A percentile compares a stretch with the other conserved stretches of the same genome.
These are phyloP conservation scores for Tupaia chinensis DNA, from an alignment of 2,113 vertebrate genomes.

Conservation along the genomic window DNA sequence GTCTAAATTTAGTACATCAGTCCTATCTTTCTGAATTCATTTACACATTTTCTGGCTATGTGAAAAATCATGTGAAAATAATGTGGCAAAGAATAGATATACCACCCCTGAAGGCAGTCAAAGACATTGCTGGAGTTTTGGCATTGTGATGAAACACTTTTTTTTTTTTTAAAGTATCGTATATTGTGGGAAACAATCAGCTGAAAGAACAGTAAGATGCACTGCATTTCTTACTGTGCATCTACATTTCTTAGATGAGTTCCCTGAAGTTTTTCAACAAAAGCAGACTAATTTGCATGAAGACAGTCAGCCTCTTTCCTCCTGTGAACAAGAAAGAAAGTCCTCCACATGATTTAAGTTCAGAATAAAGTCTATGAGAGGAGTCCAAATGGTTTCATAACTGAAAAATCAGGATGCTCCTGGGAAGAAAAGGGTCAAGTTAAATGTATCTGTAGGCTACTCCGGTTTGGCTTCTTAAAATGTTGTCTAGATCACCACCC, in stretches of 20 bases:
- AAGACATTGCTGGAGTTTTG: constrained; percentile 48
- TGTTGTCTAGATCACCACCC: not conserved
- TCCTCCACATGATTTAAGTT: not conserved
- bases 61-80: constrained; percentile 65
- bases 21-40: constrained; percentile 49
- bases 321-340: constrained; percentile 35
- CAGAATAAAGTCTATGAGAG: constrained; percentile 16
- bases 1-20: constrained; percentile 44
- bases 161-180: constrained; percentile 11
- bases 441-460: not conserved
- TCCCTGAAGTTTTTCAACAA: constrained; percentile 60
- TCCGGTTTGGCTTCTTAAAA: constrained; percentile 35
- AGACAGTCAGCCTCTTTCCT: not conserved
- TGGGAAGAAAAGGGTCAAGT: not conserved
- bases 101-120: constrained; percentile 27
- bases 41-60: constrained; percentile 37
- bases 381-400: not conserved
- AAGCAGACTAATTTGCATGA: constrained; percentile 54
- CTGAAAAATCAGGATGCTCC: constrained; percentile 9
- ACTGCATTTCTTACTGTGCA: not conserved
- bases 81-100: not conserved
- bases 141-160: constrained; percentile 23
- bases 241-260: constrained; percentile 29
- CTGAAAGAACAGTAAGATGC: not conserved
- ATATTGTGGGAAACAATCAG: constrained; percentile 58